phyloP scores from a whole-genome alignment of 2,797 vertebrate genomes.

The Pelodytes ibericus region DNA sequence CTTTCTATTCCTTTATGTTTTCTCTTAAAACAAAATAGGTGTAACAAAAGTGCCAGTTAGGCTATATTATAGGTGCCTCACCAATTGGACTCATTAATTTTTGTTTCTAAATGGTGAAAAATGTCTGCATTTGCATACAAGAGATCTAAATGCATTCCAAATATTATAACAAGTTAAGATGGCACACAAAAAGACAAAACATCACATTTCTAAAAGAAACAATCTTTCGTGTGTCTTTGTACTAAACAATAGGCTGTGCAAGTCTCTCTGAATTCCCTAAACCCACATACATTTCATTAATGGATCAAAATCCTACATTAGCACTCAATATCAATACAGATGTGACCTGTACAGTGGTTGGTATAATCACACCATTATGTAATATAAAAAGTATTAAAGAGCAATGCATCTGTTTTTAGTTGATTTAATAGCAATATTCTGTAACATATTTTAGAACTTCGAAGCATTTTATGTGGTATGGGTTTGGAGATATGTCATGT shows the following conservation, averaged over 20 bases:
- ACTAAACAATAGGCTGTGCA: slow-evolving; percentile 23
- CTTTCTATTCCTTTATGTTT: background rate
- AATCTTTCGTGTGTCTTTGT: slow-evolving; percentile 34
- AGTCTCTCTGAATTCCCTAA: slow-evolving; percentile 16
- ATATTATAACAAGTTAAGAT: slow-evolving; percentile 1
- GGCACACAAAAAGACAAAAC: background rate
- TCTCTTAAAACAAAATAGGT: slow-evolving; percentile 4
- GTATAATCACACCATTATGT: slow-evolving; percentile 25
- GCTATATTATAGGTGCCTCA: background rate
- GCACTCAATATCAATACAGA: slow-evolving; percentile 34
- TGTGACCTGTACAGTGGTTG: slow-evolving; percentile 35
- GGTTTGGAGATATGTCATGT: slow-evolving; percentile 5
- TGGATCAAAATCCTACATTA: slow-evolving; percentile 37
- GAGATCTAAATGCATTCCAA: slow-evolving; percentile 25
- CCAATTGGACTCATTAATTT: slow-evolving; percentile 12
- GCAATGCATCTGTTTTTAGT: slow-evolving; percentile 31
- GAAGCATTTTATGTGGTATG: slow-evolving; percentile 23
- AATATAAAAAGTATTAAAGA: slow-evolving; percentile 31
- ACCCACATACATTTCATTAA: slow-evolving; percentile 37
- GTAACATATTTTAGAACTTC: background rate
- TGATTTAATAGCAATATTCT: slow-evolving; percentile 34
- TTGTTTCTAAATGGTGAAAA: slow-evolving; percentile 7
- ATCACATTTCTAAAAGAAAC: slow-evolving; percentile 11
- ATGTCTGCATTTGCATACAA: slow-evolving; percentile 35
- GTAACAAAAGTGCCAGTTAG: slow-evolving; percentile 5